Base-by-base conservation (phyloP, 2,797 vertebrate species). In the Gadopsis bispinosus region DNA sequence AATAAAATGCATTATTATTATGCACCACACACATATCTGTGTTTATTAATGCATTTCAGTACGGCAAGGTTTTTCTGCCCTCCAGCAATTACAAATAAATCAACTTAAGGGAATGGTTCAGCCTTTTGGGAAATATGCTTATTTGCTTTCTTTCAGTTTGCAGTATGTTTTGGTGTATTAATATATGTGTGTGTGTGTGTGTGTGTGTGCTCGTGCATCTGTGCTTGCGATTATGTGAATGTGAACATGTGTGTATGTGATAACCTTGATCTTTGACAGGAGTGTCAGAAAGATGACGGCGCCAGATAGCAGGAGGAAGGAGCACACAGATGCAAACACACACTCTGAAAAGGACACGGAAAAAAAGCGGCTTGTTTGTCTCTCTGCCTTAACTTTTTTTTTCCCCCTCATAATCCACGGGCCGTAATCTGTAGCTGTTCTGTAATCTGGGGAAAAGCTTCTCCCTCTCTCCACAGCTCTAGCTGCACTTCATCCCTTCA, bases 361-460 rank as follows among this genome's bases (percentile, higher is more conserved):
- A 71, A 82, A 82, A 26, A 77, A 83, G 45, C 65, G 14, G 70
- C 75, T 86, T 87, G 80, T 88, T 90, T 86, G 72, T 79, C 75
- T 78, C 69, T 66, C 79, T 80, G 62, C 73, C 50, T 69, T 65
- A n/a, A 77, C 71, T 81, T 71, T 79, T 76, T 74, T 85, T 80
- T 76, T 75, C 72, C 82, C 88, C 37, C 88, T 88, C 77, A 85
- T 94, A 94, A 94, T 94, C 93, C 93, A 89, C 48, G 26, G 85
- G 80, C 84, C 70, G 47, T 94, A 94, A 94, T 93, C 93, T 93
- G 90, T 77, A 55, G 89, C 87, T 77, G 86, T 67, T 88, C 87
- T 89, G 81, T 94, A 94, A 94, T 94, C 93, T 93, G 91, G 33
- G 73, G 86, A 78, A 93, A 93, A 94, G 91, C 93, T 88, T 91